Conservation (phyloP, 2,888 invertebrate genomes). For the Ophioninae sp. region DNA sequence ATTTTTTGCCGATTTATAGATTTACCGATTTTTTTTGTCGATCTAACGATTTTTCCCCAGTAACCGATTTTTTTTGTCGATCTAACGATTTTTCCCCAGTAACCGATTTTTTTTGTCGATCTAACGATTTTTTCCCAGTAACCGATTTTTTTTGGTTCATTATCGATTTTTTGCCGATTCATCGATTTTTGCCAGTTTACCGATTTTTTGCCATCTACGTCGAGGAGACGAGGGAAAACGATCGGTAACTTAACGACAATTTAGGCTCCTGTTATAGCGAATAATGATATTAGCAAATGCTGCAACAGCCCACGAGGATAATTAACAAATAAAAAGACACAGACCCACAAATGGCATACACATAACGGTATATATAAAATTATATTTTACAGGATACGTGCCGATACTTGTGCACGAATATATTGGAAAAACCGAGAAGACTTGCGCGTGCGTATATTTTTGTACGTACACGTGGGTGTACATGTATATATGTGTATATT, state of each 20-base stretch:
- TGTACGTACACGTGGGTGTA: conserved; percentile 25
- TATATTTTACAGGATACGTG: conserved; percentile 72
- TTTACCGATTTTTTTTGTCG: conserved; percentile 20
- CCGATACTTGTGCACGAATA: conserved; percentile 68
- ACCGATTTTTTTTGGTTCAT: no score
- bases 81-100: no score
- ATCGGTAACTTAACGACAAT: conserved; percentile 69
- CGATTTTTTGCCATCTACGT: conserved; percentile 23
- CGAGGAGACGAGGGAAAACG: conserved; percentile 26
- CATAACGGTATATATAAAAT: conserved; percentile 60
- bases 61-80: not conserved
- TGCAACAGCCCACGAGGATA: conserved; percentile 61
- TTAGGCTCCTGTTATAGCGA: conserved; percentile 70
- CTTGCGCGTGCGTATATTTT: conserved; percentile 53
- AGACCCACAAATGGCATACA: conserved; percentile 48
- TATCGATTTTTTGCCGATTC: no score
- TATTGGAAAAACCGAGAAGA: conserved; percentile 56
- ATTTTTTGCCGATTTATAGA: no score
- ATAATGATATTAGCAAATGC: conserved; percentile 66
- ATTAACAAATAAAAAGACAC: conserved; percentile 62
- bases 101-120: not conserved
- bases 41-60: no score
- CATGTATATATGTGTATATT: conserved; percentile 34
- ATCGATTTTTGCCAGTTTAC: no score
- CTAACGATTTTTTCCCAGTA: no score